phyloP scores from a whole-genome alignment of 2,888 invertebrate genomes.

The Calephelis perditalis region DNA sequence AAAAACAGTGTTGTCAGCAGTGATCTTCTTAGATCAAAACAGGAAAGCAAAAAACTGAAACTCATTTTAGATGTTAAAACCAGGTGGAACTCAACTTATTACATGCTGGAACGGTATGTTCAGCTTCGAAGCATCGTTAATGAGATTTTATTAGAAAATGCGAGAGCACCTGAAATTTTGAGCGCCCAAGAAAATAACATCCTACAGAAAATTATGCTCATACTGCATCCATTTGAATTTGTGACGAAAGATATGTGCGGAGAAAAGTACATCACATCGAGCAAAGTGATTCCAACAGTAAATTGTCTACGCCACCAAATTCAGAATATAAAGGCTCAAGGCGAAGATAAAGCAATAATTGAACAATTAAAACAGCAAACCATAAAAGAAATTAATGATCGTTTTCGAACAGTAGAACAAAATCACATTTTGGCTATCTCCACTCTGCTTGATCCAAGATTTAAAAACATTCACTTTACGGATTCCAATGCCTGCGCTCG shows the following conservation, averaged over 20 bases:
- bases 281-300: not conserved
- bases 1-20: not conserved
- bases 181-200: not conserved
- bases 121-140: not conserved
- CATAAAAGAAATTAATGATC: too few species aligned
- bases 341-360: not conserved
- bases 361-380: too few species aligned
- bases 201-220: not conserved
- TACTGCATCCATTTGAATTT: not conserved
- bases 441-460: too few species aligned
- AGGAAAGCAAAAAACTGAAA: not conserved
- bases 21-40: not conserved
- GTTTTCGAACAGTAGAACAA: too few species aligned
- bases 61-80: not conserved
- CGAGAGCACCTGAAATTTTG: not conserved
- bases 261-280: not conserved
- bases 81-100: not conserved
- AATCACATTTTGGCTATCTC: too few species aligned
- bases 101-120: not conserved
- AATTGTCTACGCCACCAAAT: not conserved
- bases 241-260: not conserved
- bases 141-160: not conserved
- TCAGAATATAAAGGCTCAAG: not conserved
- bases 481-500: too few species aligned
- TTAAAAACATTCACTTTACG: too few species aligned